Evolutionary conservation across 2,888 invertebrate genomes (phyloP), one percentile per base, ranked within the genome.

Genomic region (Hanleya hanleyi): DNA sequence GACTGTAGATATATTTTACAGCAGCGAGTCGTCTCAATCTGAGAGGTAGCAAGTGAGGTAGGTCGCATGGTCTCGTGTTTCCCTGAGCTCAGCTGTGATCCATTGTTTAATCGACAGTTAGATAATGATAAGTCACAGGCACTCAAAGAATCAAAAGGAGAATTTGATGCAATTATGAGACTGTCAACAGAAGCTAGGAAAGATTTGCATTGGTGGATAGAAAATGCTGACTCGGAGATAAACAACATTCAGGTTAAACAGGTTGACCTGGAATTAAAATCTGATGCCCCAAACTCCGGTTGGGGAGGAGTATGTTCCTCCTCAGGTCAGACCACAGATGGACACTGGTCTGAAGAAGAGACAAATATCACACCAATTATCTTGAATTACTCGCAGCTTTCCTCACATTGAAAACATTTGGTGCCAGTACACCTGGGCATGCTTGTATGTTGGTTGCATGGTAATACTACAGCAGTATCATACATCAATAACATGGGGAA

Each of bases 391-490:
- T 66, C 49, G 67, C 70, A 26, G 69, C 62, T 41, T 71, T 67
- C 18, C n/a, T 75, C 9, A 47, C 57, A 15, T 32, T 78, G 38
- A 29, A 73, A 57, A 36, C 35, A 36, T 69, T 77, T 9, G 51
- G 69, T 37, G 12, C 51, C 1, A 29, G 35, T 32, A 12, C 4
- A 6, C 49, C 74, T 50, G 61, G 15, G 41, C 75, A 72, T 35
- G 62, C 75, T 9, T 36, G 64, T 33, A 4, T 77, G 7, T 51
- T 57, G 29, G 12, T 75, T n/a, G n/a, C n/a, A n/a, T 15, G 76
- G 76, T 29, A 78, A 76, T 32, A 73, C 71, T 4, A 66, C 65
- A 7, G 77, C 74, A 15, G 68, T 78, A 5, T 41, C 50, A 29
- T 74, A 74, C 37, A 47, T 78, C 0, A 33, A 65, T 15, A 76